Conservation (phyloP, 2,888 invertebrate species). For the Nemapogon koenigi region DNA sequence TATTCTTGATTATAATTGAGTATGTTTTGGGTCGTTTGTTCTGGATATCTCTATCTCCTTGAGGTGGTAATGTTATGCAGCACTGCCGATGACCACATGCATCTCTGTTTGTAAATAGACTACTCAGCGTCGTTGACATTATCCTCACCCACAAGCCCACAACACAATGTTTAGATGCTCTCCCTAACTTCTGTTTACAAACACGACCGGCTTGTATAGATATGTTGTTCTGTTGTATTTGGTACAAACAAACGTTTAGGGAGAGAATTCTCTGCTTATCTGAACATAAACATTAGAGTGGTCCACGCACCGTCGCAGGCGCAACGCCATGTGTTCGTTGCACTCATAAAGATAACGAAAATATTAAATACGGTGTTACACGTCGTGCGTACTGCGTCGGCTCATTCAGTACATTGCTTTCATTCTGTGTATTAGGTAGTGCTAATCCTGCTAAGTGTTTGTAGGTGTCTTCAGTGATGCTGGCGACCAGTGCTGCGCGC, state of each 20-base stretch:
- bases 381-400: not conserved
- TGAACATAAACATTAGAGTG: conserved; percentile 46
- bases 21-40: conserved; percentile 20
- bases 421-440: not conserved
- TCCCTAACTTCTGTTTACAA: conserved; percentile 49
- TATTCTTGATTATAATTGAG: not conserved
- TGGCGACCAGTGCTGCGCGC: conserved; percentile 34
- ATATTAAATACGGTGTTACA: conserved; percentile 23
- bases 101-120: conserved; percentile 64
- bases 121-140: conserved; percentile 7
- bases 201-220: conserved; percentile 23
- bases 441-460: not conserved
- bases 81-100: conserved; percentile 64
- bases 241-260: conserved; percentile 1
- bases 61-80: conserved; percentile 56
- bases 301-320: conserved; percentile 25
- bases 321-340: conserved; percentile 58
- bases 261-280: conserved; percentile 36
- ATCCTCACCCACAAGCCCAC: not conserved
- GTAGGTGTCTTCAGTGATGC: conserved; percentile 42
- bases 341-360: conserved; percentile 62
- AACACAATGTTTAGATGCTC: conserved; percentile 15
- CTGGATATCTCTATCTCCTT: conserved; percentile 33
- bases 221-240: not conserved
- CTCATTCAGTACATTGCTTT: no score